Evolutionary conservation across 2,797 vertebrate species (phyloP), one percentile per base, ranked within the genome.

Genomic region (Lindbergichthys nudifrons): DNA sequence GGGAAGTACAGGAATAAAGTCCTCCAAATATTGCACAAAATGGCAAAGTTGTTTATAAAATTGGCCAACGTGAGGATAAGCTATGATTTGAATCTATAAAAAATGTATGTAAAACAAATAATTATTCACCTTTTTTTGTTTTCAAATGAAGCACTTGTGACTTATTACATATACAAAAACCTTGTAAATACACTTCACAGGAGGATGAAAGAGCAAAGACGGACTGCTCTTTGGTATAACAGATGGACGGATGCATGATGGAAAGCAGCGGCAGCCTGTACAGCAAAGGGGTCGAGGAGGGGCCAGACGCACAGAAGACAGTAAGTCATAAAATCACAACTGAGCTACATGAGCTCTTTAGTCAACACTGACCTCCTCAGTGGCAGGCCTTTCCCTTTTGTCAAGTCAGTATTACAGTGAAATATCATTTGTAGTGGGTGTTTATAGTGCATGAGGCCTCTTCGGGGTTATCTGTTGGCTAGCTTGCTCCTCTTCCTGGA

Each of bases 391-490:
- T 58, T 62, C 48, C 43, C 75, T 73, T 65, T 58, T 75, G 59
- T 67, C 6, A 48, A 75, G 70, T 65, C 64, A 54, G 7, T 21
- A 10, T 63, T 54, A 74, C 56, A 56, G 41, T 50, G 54, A 65
- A 15, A 73, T 32, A 21, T 58, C 30, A 14, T 11, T 16, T 10
- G 0, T 48, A 39, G 41, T 10, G 16, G 14, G 32, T 16, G 46
- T 67, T 84, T 94, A 95, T 77, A 95, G 88, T 0, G 92, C 91
- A 2, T 93, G 92, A 74, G 97, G 96, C 92, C 96, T 96, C 89
- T 97, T 98, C 23, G 96, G 96, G 87, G 96, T 97, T 73, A 99
- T 99, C 92, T 98, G 97, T 94, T 98, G 95, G 94, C 98, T 99
- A 70, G 98, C 97, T 80, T 98, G 97, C 87, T 99, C 98, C 81